Base-by-base conservation (phyloP, 2,797 vertebrate species). In the Tympanoctomys barrerae region DNA sequence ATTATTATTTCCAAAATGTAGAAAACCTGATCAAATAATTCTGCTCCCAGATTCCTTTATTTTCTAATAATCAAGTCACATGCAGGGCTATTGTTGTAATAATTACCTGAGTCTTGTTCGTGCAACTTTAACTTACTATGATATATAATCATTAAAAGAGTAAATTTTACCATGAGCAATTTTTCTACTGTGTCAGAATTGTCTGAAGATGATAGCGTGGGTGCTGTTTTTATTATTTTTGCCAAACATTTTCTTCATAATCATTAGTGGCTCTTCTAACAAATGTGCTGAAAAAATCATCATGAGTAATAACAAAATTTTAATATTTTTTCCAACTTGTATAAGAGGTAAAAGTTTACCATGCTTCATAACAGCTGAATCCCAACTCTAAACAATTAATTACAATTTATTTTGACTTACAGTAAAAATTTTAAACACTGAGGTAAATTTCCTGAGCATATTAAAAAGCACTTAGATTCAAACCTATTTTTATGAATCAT, bases 371-470 rank as follows among this genome's bases (percentile, higher is more conserved):
- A 73, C 54, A 49, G 39, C 16, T 64, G 21, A 82, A 88, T 26
- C 61, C 2, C 5, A 19, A 28, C 94, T 87, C 61, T 96, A 98
- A 97, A 96, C 91, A 97, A 97, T 97, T 94, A 95, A 36, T 92
- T 97, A 96, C 91, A 97, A 97, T 98, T 92, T 75, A 92, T 95
- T 97, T 94, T 75, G 92, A 97, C 78, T 79, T 36, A 46, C 33
- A 36, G 57, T 86, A 46, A 87, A 73, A 54, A 90, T 89, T 94
- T 83, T 91, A 94, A 94, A 97, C 87, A 86, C 49, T 91, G 71
- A 96, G 94, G 2, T 54, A 89, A 95, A 94, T 95, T 96, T 57
- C 0, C 2, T 33, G 57, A 93, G 70, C 70, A 78, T 89, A 86
- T 83, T 91, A 96, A 59, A 94, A 83, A n/a, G 66, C 82, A 97